These are phyloP conservation scores for Desmophyllum pertusum DNA, from an alignment of 92 coral and sea anemone genomes.

Conservation along the genomic window DNA sequence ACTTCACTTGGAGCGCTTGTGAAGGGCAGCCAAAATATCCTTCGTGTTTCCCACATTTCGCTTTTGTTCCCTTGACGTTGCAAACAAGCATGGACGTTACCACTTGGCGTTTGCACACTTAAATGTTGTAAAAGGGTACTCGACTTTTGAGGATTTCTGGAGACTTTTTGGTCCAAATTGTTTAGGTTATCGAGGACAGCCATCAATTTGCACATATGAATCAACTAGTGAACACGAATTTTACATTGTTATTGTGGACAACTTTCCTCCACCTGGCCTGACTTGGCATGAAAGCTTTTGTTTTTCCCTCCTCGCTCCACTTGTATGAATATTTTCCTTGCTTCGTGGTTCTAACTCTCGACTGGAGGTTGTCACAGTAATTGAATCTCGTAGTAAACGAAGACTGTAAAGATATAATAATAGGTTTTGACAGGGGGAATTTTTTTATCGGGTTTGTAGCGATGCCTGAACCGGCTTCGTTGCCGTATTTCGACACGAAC, in stretches of 20 bases:
- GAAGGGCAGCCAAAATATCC: conserved; percentile 92
- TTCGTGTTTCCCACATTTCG: conserved; percentile 89
- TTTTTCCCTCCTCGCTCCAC: conserved; percentile 52
- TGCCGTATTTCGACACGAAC: conserved; percentile 34
- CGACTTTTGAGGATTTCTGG: conserved; percentile 52
- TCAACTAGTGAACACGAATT: conserved; percentile 84
- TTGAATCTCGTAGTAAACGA: conserved; percentile 63
- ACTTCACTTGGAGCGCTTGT: conserved; percentile 94
- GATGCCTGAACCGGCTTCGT: conserved; percentile 51
- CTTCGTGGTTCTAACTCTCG: conserved; percentile 49
- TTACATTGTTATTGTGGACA: conserved; percentile 74
- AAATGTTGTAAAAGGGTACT: conserved; percentile 60
- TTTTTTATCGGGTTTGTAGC: conserved; percentile 37
- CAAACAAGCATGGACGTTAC: conserved; percentile 82
- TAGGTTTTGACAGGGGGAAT: conserved; percentile 62
- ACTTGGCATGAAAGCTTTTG: conserved; percentile 79
- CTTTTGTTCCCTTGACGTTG: conserved; percentile 97
- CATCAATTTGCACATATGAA: conserved; percentile 99
- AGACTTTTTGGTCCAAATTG: conserved; percentile 77
- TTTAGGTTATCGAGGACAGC: conserved; percentile 91
- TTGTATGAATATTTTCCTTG: conserved; percentile 42
- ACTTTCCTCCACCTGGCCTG: conserved; percentile 76
- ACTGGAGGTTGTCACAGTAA: conserved; percentile 63
- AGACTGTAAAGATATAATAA: conserved; percentile 61
- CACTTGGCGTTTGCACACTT: conserved; percentile 66